Evolutionary conservation across 2,888 invertebrate genomes (phyloP), one percentile per base, ranked within the genome.

Genomic region (Tetanocera ferruginea): DNA sequence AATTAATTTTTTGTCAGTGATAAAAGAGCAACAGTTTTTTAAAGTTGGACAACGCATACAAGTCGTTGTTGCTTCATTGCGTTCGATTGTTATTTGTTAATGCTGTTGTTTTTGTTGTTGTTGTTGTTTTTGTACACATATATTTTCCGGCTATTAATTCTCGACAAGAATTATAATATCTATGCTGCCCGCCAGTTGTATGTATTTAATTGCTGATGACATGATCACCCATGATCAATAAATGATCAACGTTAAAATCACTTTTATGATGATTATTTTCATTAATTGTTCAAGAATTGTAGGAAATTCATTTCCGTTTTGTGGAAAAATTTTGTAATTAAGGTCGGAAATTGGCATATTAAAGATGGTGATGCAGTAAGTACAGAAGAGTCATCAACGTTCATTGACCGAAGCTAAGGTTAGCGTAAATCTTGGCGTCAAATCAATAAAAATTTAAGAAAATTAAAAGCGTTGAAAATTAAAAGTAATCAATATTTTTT

Each of bases 1-100:
- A 84, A 87, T 87, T 88, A 88, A 87, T 88, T 87, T 85, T 84
- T 81, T 82, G 75, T 25, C 55, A 19, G 64, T 19, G 19, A 31
- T 57, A n/a, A 34, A 67, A 71, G 55, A 52, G 70, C 34, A 28
- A 76, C 6, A 71, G 76, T 71, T 71, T 71, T 11, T 31, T 3
- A 70, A 14, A 17, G n/a, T 55, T 25, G 31, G 31, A 55, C 31
- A 28, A 49, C n/a, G 23, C 62, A 51, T 3, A 2, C 25, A 23
- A 31, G 28, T 73, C 23, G 49, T 43, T 73, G 73, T 73, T 62
- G 60, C 49, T 73, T 28, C 49, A 60, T 37, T 43, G 62, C 43
- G 17, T 34, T n/a, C 43, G 37, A 66, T 66, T 11, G 25, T 66
- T 34, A 11, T 28, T 31, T 62, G 28, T 28, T 62, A 3, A 11